These are phyloP conservation scores for Micropoecilia bifurca DNA, from an alignment of 2,797 vertebrate genomes.

Conservation along the genomic window DNA sequence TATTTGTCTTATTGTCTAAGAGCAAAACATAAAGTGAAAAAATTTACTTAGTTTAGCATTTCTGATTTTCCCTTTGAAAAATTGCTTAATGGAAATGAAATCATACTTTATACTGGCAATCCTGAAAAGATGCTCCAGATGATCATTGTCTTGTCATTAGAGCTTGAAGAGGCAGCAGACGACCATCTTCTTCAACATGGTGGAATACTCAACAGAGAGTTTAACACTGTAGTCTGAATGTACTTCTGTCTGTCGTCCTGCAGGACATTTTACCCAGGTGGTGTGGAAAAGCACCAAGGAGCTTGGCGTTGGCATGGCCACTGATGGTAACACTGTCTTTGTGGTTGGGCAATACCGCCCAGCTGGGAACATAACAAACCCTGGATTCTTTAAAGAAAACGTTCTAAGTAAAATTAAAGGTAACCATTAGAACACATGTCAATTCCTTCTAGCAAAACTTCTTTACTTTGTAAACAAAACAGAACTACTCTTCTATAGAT, in stretches of 20 bases:
- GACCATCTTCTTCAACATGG: neutral
- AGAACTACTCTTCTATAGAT: too few species aligned
- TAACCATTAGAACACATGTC: constrained; percentile 31
- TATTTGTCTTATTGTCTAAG: neutral
- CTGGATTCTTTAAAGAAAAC: constrained; percentile 59
- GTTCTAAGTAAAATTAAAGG: constrained; percentile 53
- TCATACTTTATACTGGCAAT: neutral
- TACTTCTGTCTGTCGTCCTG: neutral
- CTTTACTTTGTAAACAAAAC: neutral
- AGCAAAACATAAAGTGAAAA: neutral
- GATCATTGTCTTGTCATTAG: neutral
- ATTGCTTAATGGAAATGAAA: neutral
- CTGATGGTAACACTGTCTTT: constrained; percentile 35
- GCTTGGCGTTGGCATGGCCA: constrained; percentile 72
- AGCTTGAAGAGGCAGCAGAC: neutral
- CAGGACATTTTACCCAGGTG: constrained; percentile 82
- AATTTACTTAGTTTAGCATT: neutral
- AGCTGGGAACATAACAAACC: constrained; percentile 62
- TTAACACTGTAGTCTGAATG: neutral
- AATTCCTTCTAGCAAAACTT: neutral
- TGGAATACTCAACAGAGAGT: neutral
- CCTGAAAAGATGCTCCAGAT: neutral
- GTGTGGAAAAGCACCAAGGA: constrained; percentile 74
- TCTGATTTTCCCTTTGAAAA: neutral
- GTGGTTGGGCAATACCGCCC: constrained; percentile 77